These are phyloP conservation scores for Melanogrammus aeglefinus DNA, from an alignment of 2,797 vertebrate species.

Conservation along the genomic window DNA sequence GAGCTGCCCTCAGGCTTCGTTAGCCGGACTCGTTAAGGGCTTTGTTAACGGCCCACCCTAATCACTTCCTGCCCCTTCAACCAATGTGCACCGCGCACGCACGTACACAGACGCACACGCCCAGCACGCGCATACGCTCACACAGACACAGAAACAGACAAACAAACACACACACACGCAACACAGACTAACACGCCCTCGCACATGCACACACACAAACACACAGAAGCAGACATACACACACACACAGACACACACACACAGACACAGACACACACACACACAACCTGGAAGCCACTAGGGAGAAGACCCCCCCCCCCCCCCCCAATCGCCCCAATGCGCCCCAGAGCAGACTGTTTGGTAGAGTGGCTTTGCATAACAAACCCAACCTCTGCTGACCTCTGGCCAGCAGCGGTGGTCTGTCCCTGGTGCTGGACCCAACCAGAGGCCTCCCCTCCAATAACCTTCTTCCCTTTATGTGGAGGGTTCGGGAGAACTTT, in stretches of 20 bases:
- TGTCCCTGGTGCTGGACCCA: too few relatives aligned
- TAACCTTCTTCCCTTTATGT: too few relatives aligned
- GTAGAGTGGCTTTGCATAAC: too few relatives aligned
- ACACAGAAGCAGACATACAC: conserved; percentile 13
- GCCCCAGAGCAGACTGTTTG: too few relatives aligned
- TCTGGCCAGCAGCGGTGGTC: too few relatives aligned
- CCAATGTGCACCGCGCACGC: conserved; percentile 45
- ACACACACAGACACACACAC: conserved; percentile 9
- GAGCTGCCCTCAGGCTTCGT: conserved; percentile 72
- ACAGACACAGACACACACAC: neutral
- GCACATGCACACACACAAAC: conserved; percentile 13
- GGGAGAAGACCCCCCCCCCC: neutral
- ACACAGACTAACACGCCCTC: conserved; percentile 12
- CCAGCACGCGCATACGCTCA: conserved; percentile 16
- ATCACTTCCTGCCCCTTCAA: conserved; percentile 67
- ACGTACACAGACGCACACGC: conserved; percentile 9
- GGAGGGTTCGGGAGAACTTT: too few relatives aligned
- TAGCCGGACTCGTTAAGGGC: conserved; percentile 66
- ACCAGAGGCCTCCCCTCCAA: too few relatives aligned
- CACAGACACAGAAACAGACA: conserved; percentile 18
- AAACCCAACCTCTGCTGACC: too few relatives aligned
- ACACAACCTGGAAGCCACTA: neutral
- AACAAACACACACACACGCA: conserved; percentile 6
- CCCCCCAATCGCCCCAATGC: too few relatives aligned
- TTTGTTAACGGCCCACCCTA: conserved; percentile 68